Evolutionary conservation across 2,113 vertebrate genomes (phyloP).

Genomic region (Nesogale talazaci): DNA sequence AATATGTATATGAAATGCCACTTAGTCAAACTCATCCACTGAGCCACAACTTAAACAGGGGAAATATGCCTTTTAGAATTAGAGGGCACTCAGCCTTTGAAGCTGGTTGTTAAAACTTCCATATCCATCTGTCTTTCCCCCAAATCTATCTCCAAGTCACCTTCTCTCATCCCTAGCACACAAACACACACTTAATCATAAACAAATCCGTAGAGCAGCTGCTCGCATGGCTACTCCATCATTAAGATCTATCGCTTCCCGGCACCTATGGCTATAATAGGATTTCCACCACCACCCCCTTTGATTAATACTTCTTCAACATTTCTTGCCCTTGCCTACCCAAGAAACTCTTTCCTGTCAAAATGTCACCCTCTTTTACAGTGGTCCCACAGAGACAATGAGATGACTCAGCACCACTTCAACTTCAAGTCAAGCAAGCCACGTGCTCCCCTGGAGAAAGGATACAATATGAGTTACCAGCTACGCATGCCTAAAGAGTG

Average conservation of each 20-base stretch:
- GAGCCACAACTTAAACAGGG: not conserved
- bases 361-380: constrained; percentile 73
- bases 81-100: constrained; percentile 47
- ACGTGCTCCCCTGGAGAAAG: constrained; percentile 78
- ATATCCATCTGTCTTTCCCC: constrained; percentile 40
- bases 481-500: constrained; percentile 50
- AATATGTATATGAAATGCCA: constrained; percentile 30
- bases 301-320: constrained; percentile 68
- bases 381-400: constrained; percentile 71
- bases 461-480: constrained; percentile 77
- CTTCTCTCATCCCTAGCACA: constrained; percentile 15
- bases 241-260: constrained; percentile 54
- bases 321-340: constrained; percentile 51
- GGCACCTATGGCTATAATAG: constrained; percentile 29
- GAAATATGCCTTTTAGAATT: constrained; percentile 30
- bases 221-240: not conserved
- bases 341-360: constrained; percentile 72
- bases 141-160: constrained; percentile 33
- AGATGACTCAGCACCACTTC: constrained; percentile 48
- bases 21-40: constrained; percentile 1
- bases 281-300: not conserved
- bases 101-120: constrained; percentile 26
- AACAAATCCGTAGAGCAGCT: constrained; percentile 18
- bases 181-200: constrained; percentile 45
- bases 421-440: constrained; percentile 9